Evolutionary conservation across 1,140 invertebrate genomes (phyloP).

Genomic region (Zaprionus inermis): DNA sequence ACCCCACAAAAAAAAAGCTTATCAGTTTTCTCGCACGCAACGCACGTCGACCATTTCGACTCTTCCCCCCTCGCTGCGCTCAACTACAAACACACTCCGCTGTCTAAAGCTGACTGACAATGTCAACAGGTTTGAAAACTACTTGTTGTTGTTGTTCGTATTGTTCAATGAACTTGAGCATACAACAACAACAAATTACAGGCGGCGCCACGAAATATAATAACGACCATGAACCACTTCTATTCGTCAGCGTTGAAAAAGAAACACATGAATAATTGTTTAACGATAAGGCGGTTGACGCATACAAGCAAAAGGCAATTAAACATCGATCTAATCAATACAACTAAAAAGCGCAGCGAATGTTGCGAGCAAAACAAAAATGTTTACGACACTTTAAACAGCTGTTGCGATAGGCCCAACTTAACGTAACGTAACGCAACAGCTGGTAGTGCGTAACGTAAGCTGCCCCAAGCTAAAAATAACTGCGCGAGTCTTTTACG

Average conservation of each 20-base stretch:
- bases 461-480: conserved; percentile 77
- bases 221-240: conserved; percentile 60
- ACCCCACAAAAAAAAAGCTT: conserved; percentile 53
- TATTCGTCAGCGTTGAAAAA: not conserved
- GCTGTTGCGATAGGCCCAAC: conserved; percentile 39
- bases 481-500: conserved; percentile 75
- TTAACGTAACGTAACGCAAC: conserved; percentile 31
- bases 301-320: not conserved
- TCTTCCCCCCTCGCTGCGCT: conserved; percentile 6
- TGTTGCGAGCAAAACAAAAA: conserved; percentile 58
- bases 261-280: conserved; percentile 12
- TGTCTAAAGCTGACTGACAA: conserved; percentile 44
- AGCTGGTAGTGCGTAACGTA: conserved; percentile 21
- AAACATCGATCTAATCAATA: conserved; percentile 17
- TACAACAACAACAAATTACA: conserved; percentile 32
- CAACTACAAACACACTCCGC: not conserved
- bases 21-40: conserved; percentile 46
- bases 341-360: conserved; percentile 59
- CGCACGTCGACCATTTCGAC: conserved; percentile 42
- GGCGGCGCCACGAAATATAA: conserved; percentile 19
- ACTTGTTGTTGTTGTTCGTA: conserved; percentile 27
- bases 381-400: conserved; percentile 20
- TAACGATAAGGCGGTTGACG: not conserved
- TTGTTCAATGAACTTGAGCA: conserved; percentile 67
- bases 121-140: conserved; percentile 68